Percentiles rank a stretch among this genome's conserved stretches.
Evolutionary conservation across 2,888 invertebrate species (phyloP).

Genomic region (Caenorhabditis plicata): DNA sequence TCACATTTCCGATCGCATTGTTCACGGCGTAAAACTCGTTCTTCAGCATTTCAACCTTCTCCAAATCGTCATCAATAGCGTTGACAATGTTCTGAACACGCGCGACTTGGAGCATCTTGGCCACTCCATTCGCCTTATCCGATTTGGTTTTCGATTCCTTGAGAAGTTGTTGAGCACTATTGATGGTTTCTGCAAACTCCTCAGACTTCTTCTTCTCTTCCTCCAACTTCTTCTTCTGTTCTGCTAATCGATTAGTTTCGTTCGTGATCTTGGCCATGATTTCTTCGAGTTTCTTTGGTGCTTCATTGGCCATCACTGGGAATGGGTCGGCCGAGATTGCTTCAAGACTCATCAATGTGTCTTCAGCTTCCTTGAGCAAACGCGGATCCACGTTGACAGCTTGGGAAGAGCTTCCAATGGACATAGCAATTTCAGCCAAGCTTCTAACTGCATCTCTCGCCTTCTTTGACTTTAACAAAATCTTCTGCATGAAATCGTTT

Average conservation of each 20-base stretch:
- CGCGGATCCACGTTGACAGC: slow-evolving; percentile 39
- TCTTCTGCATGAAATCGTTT: slow-evolving; percentile 36
- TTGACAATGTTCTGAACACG: slow-evolving; percentile 33
- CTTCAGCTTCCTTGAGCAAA: slow-evolving; percentile 31
- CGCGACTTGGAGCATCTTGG: slow-evolving; percentile 25
- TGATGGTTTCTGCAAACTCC: slow-evolving; percentile 21
- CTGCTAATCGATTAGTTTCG: slow-evolving; percentile 15
- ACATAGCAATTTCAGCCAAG: slow-evolving; percentile 20
- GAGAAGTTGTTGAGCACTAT: slow-evolving; percentile 34
- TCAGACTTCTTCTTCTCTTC: slow-evolving; percentile 28
- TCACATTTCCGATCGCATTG: slow-evolving; percentile 26
- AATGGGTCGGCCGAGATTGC: slow-evolving; percentile 28
- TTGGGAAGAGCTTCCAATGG: slow-evolving; percentile 39
- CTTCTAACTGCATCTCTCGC: slow-evolving; percentile 17
- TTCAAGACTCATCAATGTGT: slow-evolving; percentile 33
- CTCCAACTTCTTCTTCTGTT: slow-evolving; percentile 20
- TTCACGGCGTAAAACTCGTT: slow-evolving; percentile 25
- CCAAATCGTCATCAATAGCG: slow-evolving; percentile 33
- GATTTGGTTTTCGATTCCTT: slow-evolving; percentile 36
- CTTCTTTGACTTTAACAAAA: slow-evolving; percentile 27
- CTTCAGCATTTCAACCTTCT: slow-evolving; percentile 18
- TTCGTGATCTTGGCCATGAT: slow-evolving; percentile 21
- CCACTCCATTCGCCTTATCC: slow-evolving; percentile 24
- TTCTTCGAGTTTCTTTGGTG: slow-evolving; percentile 17
- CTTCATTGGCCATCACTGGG: slow-evolving; percentile 22